phyloP scores from a whole-genome alignment of 2,888 invertebrate species.

The Drosophila phalerata region DNA sequence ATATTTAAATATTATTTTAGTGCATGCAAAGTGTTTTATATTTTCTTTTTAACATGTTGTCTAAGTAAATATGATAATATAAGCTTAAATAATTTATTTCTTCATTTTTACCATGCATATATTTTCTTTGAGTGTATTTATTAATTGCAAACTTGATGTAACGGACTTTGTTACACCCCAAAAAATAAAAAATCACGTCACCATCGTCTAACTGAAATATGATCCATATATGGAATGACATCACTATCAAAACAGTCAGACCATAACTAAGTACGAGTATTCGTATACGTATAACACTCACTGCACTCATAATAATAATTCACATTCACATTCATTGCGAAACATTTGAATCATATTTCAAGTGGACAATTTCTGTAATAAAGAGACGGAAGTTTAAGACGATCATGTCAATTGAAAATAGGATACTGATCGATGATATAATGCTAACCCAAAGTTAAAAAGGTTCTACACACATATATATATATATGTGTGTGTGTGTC shows the following conservation, averaged over 20 bases:
- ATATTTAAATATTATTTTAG: too few species aligned
- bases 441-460: constrained; percentile 45
- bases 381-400: constrained; percentile 67
- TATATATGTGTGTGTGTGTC: background rate
- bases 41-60: too few species aligned
- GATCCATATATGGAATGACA: constrained; percentile 81
- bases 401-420: constrained; percentile 38
- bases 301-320: constrained; percentile 14
- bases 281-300: constrained; percentile 28
- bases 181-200: constrained; percentile 63
- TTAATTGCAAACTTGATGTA: constrained; percentile 31
- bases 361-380: constrained; percentile 43
- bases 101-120: too few species aligned
- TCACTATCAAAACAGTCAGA: constrained; percentile 71
- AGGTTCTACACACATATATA: constrained; percentile 9
- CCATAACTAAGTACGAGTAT: constrained; percentile 59
- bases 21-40: too few species aligned
- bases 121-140: background rate
- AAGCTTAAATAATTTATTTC: too few species aligned
- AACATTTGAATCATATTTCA: constrained; percentile 75
- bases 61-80: too few species aligned
- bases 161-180: constrained; percentile 49
- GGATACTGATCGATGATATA: constrained; percentile 62
- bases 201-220: constrained; percentile 75
- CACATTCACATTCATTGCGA: constrained; percentile 46